Evolutionary conservation across 2,113 vertebrate species (phyloP).

Genomic region (Vidua macroura): DNA sequence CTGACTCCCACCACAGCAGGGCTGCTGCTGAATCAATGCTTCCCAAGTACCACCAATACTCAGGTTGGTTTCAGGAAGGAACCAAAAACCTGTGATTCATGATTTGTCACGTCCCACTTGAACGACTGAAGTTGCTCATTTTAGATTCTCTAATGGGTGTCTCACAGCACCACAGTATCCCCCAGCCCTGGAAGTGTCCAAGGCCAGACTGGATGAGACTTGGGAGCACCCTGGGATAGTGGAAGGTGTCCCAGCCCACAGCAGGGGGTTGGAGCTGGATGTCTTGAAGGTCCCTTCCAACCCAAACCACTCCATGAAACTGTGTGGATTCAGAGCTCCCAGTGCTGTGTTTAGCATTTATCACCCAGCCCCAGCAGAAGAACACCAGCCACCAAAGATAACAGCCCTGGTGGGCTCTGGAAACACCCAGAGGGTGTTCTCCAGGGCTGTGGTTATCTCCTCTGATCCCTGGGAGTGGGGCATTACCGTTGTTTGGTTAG

Average conservation of each 20-base stretch:
- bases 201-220: neutral
- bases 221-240: neutral
- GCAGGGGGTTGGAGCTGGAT: neutral
- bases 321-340: neutral
- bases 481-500: constrained; percentile 84
- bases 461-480: neutral
- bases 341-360: neutral
- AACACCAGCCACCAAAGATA: neutral
- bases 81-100: neutral
- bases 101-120: neutral
- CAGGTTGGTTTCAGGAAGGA: neutral
- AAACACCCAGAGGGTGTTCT: neutral
- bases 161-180: neutral
- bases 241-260: neutral
- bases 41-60: neutral
- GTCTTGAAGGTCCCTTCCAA: neutral
- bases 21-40: neutral
- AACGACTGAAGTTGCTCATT: neutral
- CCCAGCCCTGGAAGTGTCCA: neutral
- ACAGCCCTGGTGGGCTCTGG: neutral
- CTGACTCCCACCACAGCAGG: neutral
- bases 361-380: neutral
- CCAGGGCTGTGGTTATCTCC: neutral
- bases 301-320: neutral
- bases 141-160: neutral